Base-by-base conservation (phyloP, 2,888 invertebrate genomes). In the Ormyrus thymus region DNA sequence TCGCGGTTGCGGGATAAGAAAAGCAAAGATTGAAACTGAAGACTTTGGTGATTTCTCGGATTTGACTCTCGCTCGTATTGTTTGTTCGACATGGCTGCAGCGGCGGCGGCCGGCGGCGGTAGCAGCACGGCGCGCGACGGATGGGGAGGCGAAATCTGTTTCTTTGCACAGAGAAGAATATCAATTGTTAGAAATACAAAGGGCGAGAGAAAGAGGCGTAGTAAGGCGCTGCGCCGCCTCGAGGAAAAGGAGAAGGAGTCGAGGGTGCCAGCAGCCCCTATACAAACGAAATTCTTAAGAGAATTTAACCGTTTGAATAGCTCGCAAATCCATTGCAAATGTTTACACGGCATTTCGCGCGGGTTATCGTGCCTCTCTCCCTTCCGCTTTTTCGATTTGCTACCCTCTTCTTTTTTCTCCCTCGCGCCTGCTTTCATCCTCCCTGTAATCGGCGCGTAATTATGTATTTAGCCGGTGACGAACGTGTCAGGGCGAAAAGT, bases 241-340 rank as follows among this genome's bases (percentile, higher is more conserved):
- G 56, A 85, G 84, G 81, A 84, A 29, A 29, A 29, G 82, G 82
- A 84, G 58, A 61, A 56, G 65, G 65, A 74, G 66, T 43, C 61
- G 83, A 79, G 82, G 83, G 84, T 81, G 84, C 84, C 56, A 61
- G 75, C 73, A 71, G 73, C 75, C 88, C 88, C 87, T 87, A 85
- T 86, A 86, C 87, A 88, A 89, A 89, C 89, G 86, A 86, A 89
- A 90, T 90, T 90, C 90, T 90, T 90, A 89, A 90, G 90, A 90
- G 90, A 90, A 89, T 90, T 89, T 90, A 89, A 89, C 89, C 89
- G 89, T 89, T 90, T 90, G 89, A 90, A 90, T 90, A 90, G 89
- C 89, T 89, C 86, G 86, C 88, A 89, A 90, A 90, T 89, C 90
- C 89, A 89, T 88, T 88, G 89, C 89, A 90, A 90, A 90, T 90